These are phyloP conservation scores for Camelus dromedarius DNA, from an alignment of 2,113 vertebrate species.

Conservation along the genomic window DNA sequence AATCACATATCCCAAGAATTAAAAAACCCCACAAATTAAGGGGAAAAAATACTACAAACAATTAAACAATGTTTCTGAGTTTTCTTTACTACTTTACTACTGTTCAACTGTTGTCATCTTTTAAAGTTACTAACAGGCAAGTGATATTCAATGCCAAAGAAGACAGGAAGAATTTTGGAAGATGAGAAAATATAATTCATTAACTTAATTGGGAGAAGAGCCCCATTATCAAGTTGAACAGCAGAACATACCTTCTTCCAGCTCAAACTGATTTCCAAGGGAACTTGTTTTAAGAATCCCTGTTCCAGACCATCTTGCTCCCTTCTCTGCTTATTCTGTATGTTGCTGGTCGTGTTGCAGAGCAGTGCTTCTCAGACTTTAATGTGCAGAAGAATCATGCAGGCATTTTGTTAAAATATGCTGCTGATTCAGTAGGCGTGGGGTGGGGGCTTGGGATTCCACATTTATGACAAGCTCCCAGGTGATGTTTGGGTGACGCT, in stretches of 20 bases:
- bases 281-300: not conserved
- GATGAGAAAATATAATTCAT: not conserved
- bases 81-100: not conserved
- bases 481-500: not conserved
- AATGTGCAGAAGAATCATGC: not conserved
- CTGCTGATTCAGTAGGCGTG: not conserved
- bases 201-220: not conserved
- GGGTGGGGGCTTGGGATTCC: not conserved
- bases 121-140: slow-evolving; percentile 1
- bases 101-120: not conserved
- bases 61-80: not conserved
- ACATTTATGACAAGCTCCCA: not conserved
- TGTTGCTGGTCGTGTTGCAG: not conserved
- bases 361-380: slow-evolving; percentile 25
- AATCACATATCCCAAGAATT: slow-evolving; percentile 17
- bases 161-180: not conserved
- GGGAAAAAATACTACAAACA: not conserved
- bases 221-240: slow-evolving; percentile 18
- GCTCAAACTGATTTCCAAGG: not conserved
- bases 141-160: not conserved
- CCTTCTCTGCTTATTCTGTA: not conserved
- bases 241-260: not conserved
- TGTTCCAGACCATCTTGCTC: not conserved
- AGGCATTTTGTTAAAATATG: not conserved
- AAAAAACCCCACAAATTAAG: not conserved